Conservation (phyloP, 2,113 vertebrate genomes). For the Festucalex cinctus region DNA sequence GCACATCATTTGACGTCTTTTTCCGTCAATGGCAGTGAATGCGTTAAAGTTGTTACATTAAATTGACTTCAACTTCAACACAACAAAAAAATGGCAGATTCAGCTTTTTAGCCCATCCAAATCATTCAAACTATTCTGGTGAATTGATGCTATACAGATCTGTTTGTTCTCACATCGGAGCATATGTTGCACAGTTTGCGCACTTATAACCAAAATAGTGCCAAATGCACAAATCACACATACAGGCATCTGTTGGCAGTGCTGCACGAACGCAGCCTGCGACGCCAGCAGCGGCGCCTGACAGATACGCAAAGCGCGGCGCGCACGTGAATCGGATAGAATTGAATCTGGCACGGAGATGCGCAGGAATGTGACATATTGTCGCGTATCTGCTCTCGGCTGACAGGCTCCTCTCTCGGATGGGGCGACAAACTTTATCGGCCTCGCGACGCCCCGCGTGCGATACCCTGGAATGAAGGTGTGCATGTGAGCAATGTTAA, state of each 20-base stretch:
- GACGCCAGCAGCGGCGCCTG: neutral
- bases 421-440: conserved; percentile 27
- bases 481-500: conserved; percentile 46
- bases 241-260: neutral
- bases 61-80: too few relatives aligned
- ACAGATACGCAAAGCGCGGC: neutral
- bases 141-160: neutral
- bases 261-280: too few relatives aligned
- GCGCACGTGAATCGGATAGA: neutral
- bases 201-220: neutral
- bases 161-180: conserved; percentile 22
- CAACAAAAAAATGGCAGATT: too few relatives aligned
- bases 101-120: too few relatives aligned
- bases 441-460: conserved; percentile 5
- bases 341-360: neutral
- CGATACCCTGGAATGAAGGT: conserved; percentile 18
- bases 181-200: conserved; percentile 42
- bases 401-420: conserved; percentile 8
- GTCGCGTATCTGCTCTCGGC: neutral
- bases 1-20: too few relatives aligned
- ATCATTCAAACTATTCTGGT: too few relatives aligned
- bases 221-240: conserved; percentile 7
- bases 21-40: too few relatives aligned
- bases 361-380: neutral
- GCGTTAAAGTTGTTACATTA: too few relatives aligned